A percentile compares a stretch with the other conserved stretches of the same genome.
Conservation (phyloP, 2,113 vertebrate species). For the Toxotes chatareus region DNA sequence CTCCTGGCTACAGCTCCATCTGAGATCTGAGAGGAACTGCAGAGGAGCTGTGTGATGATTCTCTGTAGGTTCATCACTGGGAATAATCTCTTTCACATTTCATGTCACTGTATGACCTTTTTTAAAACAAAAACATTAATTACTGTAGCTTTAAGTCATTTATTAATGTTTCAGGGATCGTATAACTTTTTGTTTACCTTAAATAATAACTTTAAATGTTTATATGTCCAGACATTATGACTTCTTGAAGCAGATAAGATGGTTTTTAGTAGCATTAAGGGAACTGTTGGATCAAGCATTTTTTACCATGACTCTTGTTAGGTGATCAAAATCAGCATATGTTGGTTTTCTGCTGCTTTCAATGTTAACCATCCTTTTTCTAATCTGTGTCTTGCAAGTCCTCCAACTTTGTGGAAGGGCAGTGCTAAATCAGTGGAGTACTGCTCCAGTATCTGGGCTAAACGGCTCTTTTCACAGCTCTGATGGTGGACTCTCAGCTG, state of each 20-base stretch:
- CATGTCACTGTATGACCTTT: too few species aligned
- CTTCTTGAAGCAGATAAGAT: neutral
- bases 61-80: neutral
- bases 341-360: neutral
- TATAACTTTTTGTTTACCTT: neutral
- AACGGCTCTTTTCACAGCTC: constrained; percentile 42
- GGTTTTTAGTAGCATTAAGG: neutral
- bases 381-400: neutral
- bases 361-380: neutral
- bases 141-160: neutral
- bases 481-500: constrained; percentile 19
- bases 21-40: neutral
- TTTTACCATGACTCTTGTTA: neutral
- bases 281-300: neutral
- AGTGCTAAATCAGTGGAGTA: neutral
- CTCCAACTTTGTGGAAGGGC: neutral
- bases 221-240: neutral
- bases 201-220: neutral
- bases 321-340: constrained; percentile 1
- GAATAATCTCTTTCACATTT: too few species aligned
- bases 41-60: neutral
- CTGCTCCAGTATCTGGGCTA: neutral
- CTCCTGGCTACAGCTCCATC: too few species aligned
- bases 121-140: neutral
- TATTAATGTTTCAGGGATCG: too few species aligned